Evolutionary conservation across 2,797 vertebrate species (phyloP), one percentile per base, ranked within the genome.

Genomic region (Ctenopoma multispine): DNA sequence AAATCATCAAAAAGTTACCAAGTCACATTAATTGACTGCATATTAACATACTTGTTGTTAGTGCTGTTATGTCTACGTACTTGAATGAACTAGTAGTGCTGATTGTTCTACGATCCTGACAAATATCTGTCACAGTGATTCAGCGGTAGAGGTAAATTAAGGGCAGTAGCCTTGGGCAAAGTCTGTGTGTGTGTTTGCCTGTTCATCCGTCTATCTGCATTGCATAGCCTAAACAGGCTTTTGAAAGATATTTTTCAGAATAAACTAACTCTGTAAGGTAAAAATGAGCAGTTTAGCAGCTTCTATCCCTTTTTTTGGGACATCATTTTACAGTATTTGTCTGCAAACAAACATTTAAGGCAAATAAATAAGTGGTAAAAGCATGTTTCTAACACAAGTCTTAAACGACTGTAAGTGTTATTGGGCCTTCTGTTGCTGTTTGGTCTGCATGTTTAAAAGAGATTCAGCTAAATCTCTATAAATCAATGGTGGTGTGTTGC

Each of bases 141-240:
- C 38, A 41, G 24, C 31, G 12, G 20, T 27, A 20, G 31, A 61
- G 43, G 41, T 11, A 54, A 64, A 69, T 61, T 59, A 49, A 72
- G 70, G 60, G 23, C 46, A 66, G 10, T 23, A 15, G 50, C 62
- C 58, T 54, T 15, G 17, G 68, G 68, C 73, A 20, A 5, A 44
- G 49, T 63, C 44, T 50, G 43, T 43, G 36, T 10, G 36, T 10
- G 21, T 65, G 18, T 49, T 13, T 11, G 14, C 20, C 18, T n/a
- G 38, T 51, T 65, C 49, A 80, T 54, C 11, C 58, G 9, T 73
- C 55, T 56, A 7, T 64, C 53, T 46, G 50, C n/a, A 18, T 48
- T 6, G 60, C 56, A 14, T 14, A 53, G 47, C 34, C 20, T 69
- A 15, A 58, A 27, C 8, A 17, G 60, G 53, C 23, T 41, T 48